Percentiles rank a stretch among this genome's conserved stretches.
Evolutionary conservation across 1,140 invertebrate species (phyloP).

Genomic region (Drosophila paulistorum): DNA sequence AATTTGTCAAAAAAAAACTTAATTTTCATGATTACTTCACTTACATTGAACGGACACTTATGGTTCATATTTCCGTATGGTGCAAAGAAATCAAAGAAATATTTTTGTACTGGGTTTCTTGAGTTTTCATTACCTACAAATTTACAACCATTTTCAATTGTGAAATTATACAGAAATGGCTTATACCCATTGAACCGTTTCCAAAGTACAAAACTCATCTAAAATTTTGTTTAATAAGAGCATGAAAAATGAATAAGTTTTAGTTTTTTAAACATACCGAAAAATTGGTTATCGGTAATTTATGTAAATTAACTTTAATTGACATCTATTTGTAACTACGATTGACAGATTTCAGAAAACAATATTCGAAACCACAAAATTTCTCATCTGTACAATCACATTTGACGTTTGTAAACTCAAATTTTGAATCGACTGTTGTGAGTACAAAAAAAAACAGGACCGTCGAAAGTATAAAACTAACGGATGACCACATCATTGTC

Average conservation of each 20-base stretch:
- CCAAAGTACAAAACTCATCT: neutral
- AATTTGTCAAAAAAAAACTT: too few relatives aligned
- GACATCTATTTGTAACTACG: neutral
- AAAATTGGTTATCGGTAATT: neutral
- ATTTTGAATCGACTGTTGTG: neutral
- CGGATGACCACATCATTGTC: too few relatives aligned
- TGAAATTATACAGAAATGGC: neutral
- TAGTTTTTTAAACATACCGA: neutral
- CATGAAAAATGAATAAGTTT: too few relatives aligned
- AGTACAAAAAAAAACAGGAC: too few relatives aligned
- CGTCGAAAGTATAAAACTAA: too few relatives aligned
- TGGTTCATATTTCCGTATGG: too few relatives aligned
- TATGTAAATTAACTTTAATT: neutral
- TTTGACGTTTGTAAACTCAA: neutral
- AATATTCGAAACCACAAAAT: neutral
- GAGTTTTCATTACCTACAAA: too few relatives aligned
- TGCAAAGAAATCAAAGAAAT: too few relatives aligned
- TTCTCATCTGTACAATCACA: neutral
- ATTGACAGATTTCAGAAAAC: neutral
- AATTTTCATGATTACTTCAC: too few relatives aligned
- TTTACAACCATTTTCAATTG: too few relatives aligned
- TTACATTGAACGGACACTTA: too few relatives aligned
- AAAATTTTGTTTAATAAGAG: neutral
- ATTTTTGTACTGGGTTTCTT: too few relatives aligned
- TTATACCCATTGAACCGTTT: neutral